Evolutionary conservation across 23 tunicate genomes (phyloP).

Genomic region (Clavelina lepadiformis): DNA sequence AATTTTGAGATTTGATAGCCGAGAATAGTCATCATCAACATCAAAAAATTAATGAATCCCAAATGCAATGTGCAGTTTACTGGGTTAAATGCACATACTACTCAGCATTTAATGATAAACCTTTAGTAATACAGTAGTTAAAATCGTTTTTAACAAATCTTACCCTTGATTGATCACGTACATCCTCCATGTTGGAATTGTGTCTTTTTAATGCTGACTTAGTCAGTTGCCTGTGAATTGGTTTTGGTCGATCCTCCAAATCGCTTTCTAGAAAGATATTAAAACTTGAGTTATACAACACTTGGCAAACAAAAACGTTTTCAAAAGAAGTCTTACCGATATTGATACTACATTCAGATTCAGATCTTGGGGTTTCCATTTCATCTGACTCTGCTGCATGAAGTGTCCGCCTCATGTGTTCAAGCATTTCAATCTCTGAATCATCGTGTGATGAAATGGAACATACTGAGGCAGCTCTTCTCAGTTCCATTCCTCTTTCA

Average conservation of each 20-base stretch:
- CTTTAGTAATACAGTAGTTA: too few species aligned
- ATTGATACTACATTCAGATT: slow-evolving; percentile 42
- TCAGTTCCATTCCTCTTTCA: too few species aligned
- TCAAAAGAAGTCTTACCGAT: slow-evolving; percentile 16
- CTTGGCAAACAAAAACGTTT: background rate
- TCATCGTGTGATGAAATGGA: slow-evolving; percentile 14
- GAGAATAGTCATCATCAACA: too few species aligned
- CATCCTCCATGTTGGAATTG: slow-evolving; percentile 11
- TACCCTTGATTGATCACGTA: too few species aligned
- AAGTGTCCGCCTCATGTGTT: slow-evolving; percentile 32
- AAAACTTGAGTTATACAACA: background rate
- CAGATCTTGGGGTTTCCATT: slow-evolving; percentile 11
- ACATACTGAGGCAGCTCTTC: background rate
- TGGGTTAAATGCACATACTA: too few species aligned
- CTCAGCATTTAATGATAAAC: too few species aligned
- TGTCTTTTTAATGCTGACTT: slow-evolving; percentile 45
- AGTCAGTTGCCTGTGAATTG: slow-evolving; percentile 6
- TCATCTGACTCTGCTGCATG: slow-evolving; percentile 21
- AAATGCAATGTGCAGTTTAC: too few species aligned
- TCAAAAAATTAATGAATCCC: too few species aligned
- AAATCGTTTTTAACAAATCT: too few species aligned
- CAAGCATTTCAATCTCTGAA: slow-evolving; percentile 51
- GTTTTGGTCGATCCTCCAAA: background rate
- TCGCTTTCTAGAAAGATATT: slow-evolving; percentile 1
- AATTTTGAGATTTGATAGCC: too few species aligned